Evolutionary conservation across 1,140 invertebrate genomes (phyloP), one percentile per base, ranked within the genome.

Genomic region (Sarcophaga bullata): DNA sequence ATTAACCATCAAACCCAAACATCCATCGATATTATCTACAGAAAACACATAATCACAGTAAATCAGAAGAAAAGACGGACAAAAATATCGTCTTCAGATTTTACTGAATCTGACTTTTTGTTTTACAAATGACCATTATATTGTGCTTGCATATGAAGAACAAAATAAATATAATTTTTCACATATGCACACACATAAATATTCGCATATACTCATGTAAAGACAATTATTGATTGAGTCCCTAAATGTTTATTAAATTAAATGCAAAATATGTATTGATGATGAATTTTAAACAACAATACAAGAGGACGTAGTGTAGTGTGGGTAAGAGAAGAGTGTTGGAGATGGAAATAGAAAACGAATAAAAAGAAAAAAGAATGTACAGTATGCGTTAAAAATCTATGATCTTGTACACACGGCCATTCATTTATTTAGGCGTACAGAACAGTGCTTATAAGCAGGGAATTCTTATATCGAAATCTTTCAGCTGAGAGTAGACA

Each of bases 181-280:
- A 58, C 54, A 58, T 58, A 6, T 13, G 9, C n/a, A 58, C 11
- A n/a, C 7, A 58, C 13, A 8, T 58, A 58, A 6, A n/a, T 58
- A 1, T 25, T 25, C 17, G 25, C 25, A 47, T 15, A 49, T 76
- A 15, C 62, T 72, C 46, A 58, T 58, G 13, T 6, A 62, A 13
- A 17, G 9, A 68, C 48, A 78, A 50, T 78, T 78, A 78, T 78
- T 78, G 75, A 52, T 78, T 78, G 75, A 78, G 75, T 78, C 50
- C 75, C 50, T 78, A 52, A 78, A 48, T 78, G 75, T 78, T 78
- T 78, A 78, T 78, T 78, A 50, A 78, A 78, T 78, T 78, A 78
- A 78, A 78, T 78, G 75, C 75, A 78, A 78, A 78, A 78, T 78
- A 52, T 50, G 75, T 50, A 78, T 78, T 46, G 75, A 50, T 78